Evolutionary conservation across 2,113 vertebrate species (phyloP).

Genomic region (Numida meleagris): DNA sequence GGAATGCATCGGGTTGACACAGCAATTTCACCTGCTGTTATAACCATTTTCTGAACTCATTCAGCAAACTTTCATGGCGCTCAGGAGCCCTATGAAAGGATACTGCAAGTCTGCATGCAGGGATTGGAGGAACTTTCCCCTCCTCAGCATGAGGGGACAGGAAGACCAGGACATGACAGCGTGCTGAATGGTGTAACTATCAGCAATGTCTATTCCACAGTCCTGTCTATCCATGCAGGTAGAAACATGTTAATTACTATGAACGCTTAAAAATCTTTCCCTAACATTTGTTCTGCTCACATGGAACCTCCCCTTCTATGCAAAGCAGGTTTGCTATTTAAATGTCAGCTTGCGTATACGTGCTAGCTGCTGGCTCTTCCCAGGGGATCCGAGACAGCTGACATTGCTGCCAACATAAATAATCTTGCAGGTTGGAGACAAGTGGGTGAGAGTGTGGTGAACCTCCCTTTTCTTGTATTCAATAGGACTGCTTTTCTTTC

Average conservation of each 20-base stretch:
- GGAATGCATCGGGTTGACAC: background rate
- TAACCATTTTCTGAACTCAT: background rate
- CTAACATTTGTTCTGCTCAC: background rate
- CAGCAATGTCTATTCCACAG: background rate
- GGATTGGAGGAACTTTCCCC: background rate
- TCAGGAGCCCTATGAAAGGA: background rate
- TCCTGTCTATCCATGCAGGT: background rate
- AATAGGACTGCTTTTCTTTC: background rate
- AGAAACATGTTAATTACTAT: conserved; percentile 25
- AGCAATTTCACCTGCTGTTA: background rate
- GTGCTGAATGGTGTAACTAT: background rate
- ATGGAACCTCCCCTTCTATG: conserved; percentile 20
- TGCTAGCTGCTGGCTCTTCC: background rate
- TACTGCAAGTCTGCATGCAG: fast-evolving
- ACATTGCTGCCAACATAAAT: background rate
- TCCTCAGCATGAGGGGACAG: background rate
- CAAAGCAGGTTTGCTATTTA: conserved; percentile 54
- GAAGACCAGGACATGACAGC: background rate
- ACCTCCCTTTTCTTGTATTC: background rate
- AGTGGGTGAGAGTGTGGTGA: background rate
- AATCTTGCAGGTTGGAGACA: background rate
- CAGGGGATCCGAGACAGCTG: background rate
- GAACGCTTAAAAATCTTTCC: background rate
- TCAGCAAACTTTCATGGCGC: background rate
- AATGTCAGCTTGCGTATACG: background rate